Percentiles rank a stretch among this genome's conserved stretches.
Conservation (phyloP, 2,888 invertebrate genomes). For the Dermolepida albohirtum region DNA sequence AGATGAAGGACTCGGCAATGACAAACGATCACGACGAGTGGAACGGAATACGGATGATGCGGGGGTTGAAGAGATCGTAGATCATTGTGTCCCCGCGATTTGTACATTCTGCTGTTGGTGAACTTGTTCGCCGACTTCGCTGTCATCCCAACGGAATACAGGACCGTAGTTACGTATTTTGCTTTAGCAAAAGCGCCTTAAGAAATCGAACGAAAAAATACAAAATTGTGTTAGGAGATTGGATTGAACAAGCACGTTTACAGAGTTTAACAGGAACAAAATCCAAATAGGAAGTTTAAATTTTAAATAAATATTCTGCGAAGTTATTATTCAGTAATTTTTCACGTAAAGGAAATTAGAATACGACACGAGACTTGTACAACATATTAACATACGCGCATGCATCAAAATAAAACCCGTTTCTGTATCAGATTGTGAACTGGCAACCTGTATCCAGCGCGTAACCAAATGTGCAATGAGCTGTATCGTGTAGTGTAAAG, state of each 20-base stretch:
- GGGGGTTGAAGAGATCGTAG: constrained; percentile 49
- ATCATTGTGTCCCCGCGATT: constrained; percentile 53
- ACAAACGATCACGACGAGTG: constrained; percentile 46
- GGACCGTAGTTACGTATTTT: constrained; percentile 18
- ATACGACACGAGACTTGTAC: too few relatives aligned
- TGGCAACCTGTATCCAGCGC: constrained; percentile 52
- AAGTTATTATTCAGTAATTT: too few relatives aligned
- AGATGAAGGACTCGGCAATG: constrained; percentile 42
- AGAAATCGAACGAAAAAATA: background rate
- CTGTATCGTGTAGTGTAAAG: constrained; percentile 73
- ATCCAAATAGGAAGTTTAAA: too few relatives aligned
- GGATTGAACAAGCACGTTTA: too few relatives aligned
- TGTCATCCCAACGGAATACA: constrained; percentile 44
- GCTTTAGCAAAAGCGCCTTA: background rate
- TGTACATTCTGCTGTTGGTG: constrained; percentile 52
- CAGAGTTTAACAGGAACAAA: too few relatives aligned
- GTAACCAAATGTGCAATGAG: constrained; percentile 70
- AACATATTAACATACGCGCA: too few relatives aligned
- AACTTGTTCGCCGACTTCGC: constrained; percentile 46
- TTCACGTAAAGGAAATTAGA: too few relatives aligned
- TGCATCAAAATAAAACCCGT: constrained; percentile 24
- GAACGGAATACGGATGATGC: constrained; percentile 48
- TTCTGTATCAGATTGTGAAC: constrained; percentile 47
- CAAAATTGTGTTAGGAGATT: too few relatives aligned
- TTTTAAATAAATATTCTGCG: too few relatives aligned